These are phyloP conservation scores for Rhinella marina DNA, from an alignment of 2,797 vertebrate genomes.

Conservation along the genomic window DNA sequence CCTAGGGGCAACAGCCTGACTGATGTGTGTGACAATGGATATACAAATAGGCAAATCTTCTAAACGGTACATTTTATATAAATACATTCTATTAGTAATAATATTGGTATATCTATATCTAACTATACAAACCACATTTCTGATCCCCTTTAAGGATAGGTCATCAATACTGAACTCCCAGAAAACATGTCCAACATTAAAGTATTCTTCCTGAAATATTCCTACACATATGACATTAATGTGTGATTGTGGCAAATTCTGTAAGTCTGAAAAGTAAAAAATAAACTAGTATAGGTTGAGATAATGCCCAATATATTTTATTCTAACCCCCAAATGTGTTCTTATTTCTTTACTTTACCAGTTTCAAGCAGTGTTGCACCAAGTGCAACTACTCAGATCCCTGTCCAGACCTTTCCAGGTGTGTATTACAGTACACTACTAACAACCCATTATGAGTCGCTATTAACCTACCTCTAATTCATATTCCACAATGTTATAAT, in stretches of 20 bases:
- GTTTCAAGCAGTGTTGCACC: background rate
- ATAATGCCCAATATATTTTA: background rate
- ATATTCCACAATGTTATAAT: background rate
- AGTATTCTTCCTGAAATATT: background rate
- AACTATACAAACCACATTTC: no score
- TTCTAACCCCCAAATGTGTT: background rate
- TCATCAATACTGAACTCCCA: no score
- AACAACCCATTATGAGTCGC: background rate
- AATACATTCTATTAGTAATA: no score
- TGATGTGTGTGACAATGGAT: no score
- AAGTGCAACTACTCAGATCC: background rate
- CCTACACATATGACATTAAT: background rate
- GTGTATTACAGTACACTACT: background rate
- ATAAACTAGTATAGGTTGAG: background rate
- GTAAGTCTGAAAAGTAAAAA: background rate
- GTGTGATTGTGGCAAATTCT: background rate
- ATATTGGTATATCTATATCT: no score
- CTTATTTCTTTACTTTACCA: background rate
- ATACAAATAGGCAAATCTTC: no score
- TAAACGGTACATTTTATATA: no score
- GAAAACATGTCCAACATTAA: no score
- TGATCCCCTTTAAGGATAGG: no score
- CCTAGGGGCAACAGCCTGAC: no score
- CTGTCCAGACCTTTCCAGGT: slow-evolving; percentile 24
- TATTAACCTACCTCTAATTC: background rate